phyloP scores from a whole-genome alignment of 2,113 vertebrate species.

The Colius striatus region DNA sequence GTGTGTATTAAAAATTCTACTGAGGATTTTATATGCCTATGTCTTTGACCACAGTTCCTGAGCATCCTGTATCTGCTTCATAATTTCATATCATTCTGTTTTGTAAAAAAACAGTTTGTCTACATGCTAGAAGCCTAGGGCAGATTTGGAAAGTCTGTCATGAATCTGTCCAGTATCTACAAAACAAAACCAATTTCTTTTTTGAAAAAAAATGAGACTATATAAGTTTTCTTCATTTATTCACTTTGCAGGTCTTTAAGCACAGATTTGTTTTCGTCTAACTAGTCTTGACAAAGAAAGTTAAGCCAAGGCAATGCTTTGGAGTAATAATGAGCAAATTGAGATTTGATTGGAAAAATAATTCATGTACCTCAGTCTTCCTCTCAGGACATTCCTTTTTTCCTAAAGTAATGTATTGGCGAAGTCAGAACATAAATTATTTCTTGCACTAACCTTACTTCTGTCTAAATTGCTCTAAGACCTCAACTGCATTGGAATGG shows the following conservation, averaged over 20 bases:
- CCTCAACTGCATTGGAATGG: neutral
- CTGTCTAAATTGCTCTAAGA: slow-evolving; percentile 36
- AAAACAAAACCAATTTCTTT: neutral
- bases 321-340: neutral
- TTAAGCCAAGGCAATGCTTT: neutral
- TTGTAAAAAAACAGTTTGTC: neutral
- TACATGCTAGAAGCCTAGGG: neutral
- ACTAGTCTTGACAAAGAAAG: neutral
- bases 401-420: slow-evolving; percentile 1
- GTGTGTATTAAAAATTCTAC: neutral
- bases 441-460: neutral
- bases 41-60: neutral
- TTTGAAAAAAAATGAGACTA: neutral
- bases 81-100: neutral
- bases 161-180: neutral
- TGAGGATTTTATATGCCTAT: neutral
- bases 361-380: neutral
- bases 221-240: neutral
- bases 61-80: neutral
- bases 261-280: neutral
- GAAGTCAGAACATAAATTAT: slow-evolving; percentile 41
- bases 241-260: neutral
- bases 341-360: slow-evolving; percentile 8
- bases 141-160: neutral
- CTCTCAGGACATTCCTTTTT: neutral